Base-by-base conservation (phyloP, 2,888 invertebrate species). In the Pollenia amentaria region DNA sequence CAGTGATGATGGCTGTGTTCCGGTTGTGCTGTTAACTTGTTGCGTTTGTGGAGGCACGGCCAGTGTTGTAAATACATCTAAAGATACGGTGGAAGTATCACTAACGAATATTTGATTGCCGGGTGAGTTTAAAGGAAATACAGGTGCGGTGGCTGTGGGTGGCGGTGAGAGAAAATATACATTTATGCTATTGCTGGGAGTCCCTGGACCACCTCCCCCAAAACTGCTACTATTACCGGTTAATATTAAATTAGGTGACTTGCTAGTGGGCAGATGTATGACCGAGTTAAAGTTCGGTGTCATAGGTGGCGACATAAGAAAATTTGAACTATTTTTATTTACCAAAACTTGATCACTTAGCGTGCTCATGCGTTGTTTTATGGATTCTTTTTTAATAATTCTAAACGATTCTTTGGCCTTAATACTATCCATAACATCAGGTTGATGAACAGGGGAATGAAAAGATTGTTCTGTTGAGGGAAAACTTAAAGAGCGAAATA, bases 111-210 rank as follows among this genome's bases (percentile, higher is more conserved):
- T 88, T 57, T 90, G 90, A 85, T 90, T 89, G 40, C 69, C 82
- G 60, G 89, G 79, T 42, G 88, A 85, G 42, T 70, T 81, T 10
- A 65, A 44, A 18, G 89, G 78, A 82, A 87, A 88, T 75, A 42
- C 70, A 14, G 91, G 89, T 78, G 90, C 88, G 11, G 90, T 90
- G 44, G 92, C 90, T 10, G 90, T 89, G 18, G 91, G 87, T 44
- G 91, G 91, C 76, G 93, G 93, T 86, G 93, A 93, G 62, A 93
- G 90, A 89, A 93, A 93, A 90, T 93, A 93, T 42, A 93, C 93
- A 87, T 92, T 92, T 86, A 93, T 91, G 70, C 91, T 88, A 88
- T 84, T 89, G 83, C 82, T 88, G 82, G 83, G 87, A 84, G 88
- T 84, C 14, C 69, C 77, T 48, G 69, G 38, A 46, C 69, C 82